Evolutionary conservation across 2,797 vertebrate genomes (phyloP).

Genomic region (Schizopygopsis malacanthus): DNA sequence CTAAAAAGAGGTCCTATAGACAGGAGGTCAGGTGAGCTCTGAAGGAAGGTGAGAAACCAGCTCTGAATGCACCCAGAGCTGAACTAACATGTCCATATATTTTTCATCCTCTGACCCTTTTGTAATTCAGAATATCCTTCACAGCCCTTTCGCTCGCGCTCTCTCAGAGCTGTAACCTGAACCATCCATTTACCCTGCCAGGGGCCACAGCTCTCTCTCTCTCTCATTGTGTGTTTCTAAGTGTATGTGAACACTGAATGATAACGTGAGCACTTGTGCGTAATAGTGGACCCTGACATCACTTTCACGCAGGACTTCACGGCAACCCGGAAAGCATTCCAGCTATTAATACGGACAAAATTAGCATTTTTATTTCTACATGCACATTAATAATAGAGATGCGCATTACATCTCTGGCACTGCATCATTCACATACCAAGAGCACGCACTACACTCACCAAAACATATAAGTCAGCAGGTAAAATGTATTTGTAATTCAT

Average conservation of each 20-base stretch:
- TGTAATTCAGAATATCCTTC: conserved; percentile 48
- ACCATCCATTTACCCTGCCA: conserved; percentile 51
- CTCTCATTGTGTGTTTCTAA: conserved; percentile 37
- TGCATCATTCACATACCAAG: conserved; percentile 27
- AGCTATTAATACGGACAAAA: conserved; percentile 90
- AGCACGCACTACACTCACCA: conserved; percentile 70
- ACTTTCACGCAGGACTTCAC: conserved; percentile 35
- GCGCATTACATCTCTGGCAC: conserved; percentile 49
- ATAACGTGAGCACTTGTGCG: conserved; percentile 25
- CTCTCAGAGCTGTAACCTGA: conserved; percentile 51
- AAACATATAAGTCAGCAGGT: conserved; percentile 61
- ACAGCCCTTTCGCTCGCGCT: conserved; percentile 13
- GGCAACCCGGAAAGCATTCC: conserved; percentile 70
- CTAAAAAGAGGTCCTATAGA: conserved; percentile 11
- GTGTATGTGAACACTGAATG: conserved; percentile 33
- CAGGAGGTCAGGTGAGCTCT: conserved; percentile 38
- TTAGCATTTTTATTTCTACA: conserved; percentile 92
- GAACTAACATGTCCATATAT: conserved; percentile 54
- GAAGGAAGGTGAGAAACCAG: conserved; percentile 35
- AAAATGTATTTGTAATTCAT: conserved; percentile 36
- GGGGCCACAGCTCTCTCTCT: conserved; percentile 20
- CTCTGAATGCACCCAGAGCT: conserved; percentile 38
- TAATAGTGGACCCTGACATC: conserved; percentile 37
- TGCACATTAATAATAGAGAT: conserved; percentile 95
- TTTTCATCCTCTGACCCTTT: conserved; percentile 52